phyloP scores from a whole-genome alignment of 2,113 vertebrate genomes.

The Columba janthina region DNA sequence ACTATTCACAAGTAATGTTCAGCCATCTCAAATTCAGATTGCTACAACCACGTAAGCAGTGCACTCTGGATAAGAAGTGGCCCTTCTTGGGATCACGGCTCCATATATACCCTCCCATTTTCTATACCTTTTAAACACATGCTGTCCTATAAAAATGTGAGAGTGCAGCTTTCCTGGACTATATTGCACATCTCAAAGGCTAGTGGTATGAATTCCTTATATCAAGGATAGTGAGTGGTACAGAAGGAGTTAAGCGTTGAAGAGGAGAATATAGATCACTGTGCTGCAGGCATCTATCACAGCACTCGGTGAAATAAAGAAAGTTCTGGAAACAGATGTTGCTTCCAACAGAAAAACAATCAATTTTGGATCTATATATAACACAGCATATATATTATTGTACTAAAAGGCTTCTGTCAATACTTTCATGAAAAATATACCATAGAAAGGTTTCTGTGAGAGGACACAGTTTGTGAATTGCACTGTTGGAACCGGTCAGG shows the following conservation, averaged over 20 bases:
- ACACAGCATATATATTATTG: neutral
- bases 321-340: constrained; percentile 17
- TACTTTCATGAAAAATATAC: neutral
- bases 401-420: neutral
- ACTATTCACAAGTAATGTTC: neutral
- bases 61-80: neutral
- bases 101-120: neutral
- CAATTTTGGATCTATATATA: constrained; percentile 30
- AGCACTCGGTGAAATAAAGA: neutral
- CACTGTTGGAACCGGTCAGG: neutral
- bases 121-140: neutral
- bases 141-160: neutral
- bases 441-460: neutral
- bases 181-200: neutral
- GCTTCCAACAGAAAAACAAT: constrained; percentile 21
- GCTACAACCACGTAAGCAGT: neutral
- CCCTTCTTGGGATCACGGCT: neutral
- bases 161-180: neutral
- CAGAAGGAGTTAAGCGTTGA: neutral
- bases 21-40: neutral
- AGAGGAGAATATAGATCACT: neutral
- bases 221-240: neutral
- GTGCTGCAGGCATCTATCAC: neutral
- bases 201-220: neutral
- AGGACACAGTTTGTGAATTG: neutral